Conservation (phyloP, 2,113 vertebrate genomes). For the Zapornia atra region DNA sequence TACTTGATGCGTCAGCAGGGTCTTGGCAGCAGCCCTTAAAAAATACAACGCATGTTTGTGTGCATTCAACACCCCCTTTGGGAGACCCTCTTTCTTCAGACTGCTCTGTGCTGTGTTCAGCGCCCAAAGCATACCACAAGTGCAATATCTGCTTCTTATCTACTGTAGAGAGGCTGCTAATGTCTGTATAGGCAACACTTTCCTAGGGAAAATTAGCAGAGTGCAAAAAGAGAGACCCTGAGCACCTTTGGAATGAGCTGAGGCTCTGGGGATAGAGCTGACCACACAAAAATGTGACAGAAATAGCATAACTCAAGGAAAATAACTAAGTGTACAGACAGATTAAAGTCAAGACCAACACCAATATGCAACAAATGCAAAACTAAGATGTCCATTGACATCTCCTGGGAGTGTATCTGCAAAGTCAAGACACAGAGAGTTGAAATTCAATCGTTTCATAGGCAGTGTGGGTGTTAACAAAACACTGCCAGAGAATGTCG, state of each 20-base stretch:
- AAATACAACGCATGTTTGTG: background rate
- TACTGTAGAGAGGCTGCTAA: background rate
- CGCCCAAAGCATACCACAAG: background rate
- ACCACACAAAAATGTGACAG: background rate
- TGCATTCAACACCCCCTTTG: background rate
- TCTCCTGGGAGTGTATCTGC: background rate
- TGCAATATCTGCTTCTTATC: background rate
- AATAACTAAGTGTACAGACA: background rate
- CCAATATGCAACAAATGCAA: background rate
- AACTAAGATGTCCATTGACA: background rate
- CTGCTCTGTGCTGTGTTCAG: background rate
- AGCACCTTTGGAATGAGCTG: background rate
- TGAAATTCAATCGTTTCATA: background rate
- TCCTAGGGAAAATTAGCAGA: background rate
- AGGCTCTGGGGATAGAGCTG: background rate
- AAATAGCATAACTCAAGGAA: background rate
- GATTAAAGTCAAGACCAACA: background rate
- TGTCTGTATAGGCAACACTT: background rate
- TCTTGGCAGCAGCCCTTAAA: background rate
- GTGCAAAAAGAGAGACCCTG: background rate
- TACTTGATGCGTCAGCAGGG: background rate
- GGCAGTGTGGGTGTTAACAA: background rate
- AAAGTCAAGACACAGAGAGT: background rate
- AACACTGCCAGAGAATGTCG: background rate
- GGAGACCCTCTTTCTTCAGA: background rate